Conservation (phyloP, 2,113 vertebrate species). For the Pachyramphus minor region DNA sequence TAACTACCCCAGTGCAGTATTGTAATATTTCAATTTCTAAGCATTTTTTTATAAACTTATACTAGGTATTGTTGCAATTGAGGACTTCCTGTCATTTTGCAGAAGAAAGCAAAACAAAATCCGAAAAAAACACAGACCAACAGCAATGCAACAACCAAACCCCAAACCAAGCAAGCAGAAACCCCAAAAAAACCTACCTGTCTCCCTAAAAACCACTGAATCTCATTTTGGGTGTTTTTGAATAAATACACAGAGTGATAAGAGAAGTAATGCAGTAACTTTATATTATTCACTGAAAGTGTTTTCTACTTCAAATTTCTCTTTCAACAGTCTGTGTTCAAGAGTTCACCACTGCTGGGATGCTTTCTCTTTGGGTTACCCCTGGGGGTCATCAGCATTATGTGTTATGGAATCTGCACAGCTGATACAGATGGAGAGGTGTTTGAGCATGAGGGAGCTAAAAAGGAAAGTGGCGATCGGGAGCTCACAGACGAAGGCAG, state of each 20-base stretch:
- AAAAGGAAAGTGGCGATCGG: constrained; percentile 71
- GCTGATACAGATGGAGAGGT: constrained; percentile 85
- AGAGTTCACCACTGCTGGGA: constrained; percentile 92
- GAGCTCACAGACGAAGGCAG: constrained; percentile 72
- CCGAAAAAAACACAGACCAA: rapidly evolving
- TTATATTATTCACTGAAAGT: background rate
- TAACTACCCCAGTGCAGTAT: background rate
- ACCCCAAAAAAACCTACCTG: background rate
- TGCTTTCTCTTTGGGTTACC: constrained; percentile 98
- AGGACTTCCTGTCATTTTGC: background rate
- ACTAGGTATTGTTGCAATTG: background rate
- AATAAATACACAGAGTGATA: background rate
- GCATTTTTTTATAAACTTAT: background rate
- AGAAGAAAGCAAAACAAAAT: background rate
- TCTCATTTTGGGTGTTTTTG: background rate
- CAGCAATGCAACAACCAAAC: background rate
- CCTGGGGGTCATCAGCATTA: constrained; percentile 96
- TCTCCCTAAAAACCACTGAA: background rate
- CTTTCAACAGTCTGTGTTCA: constrained; percentile 89
- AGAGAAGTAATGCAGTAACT: background rate
- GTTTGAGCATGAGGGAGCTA: constrained; percentile 77
- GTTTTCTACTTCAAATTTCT: background rate
- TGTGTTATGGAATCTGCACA: constrained; percentile 98
- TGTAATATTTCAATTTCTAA: background rate
- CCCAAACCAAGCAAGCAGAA: background rate